A percentile compares a stretch with the other conserved stretches of the same genome.
Conservation (phyloP, 1,140 invertebrate genomes). For the Conus ventricosus region DNA sequence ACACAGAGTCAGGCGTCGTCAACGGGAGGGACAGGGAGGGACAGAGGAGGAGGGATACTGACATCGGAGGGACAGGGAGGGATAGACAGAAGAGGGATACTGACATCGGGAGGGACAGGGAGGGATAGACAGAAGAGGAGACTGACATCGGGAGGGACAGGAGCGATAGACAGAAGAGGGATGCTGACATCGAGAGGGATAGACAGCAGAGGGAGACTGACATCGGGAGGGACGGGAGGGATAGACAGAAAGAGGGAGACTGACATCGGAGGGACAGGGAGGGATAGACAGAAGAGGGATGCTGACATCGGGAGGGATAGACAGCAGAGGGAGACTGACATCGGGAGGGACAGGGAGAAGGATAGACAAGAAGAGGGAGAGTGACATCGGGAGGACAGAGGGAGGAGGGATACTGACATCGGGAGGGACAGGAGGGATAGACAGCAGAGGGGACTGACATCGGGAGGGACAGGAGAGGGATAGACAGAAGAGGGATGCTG, state of each 20-base stretch:
- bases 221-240: no score
- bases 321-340: neutral
- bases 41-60: no score
- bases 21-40: no score
- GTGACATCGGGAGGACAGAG: neutral
- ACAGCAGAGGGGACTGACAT: neutral
- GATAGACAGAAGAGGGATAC: no score
- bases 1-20: no score
- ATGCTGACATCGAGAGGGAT: no score
- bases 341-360: slow-evolving; percentile 1
- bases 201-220: no score
- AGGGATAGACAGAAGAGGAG: neutral
- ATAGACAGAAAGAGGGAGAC: no score
- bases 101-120: neutral
- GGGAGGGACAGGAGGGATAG: neutral
- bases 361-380: neutral
- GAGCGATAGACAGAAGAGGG: no score
- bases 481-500: no score
- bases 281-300: neutral
- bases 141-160: no score
- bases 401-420: neutral
- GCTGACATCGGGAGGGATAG: neutral
- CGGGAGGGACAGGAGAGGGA: neutral
- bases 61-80: neutral
- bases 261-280: neutral